phyloP scores from a whole-genome alignment of 2,888 invertebrate genomes.

The Caenorhabditis panamensis region DNA sequence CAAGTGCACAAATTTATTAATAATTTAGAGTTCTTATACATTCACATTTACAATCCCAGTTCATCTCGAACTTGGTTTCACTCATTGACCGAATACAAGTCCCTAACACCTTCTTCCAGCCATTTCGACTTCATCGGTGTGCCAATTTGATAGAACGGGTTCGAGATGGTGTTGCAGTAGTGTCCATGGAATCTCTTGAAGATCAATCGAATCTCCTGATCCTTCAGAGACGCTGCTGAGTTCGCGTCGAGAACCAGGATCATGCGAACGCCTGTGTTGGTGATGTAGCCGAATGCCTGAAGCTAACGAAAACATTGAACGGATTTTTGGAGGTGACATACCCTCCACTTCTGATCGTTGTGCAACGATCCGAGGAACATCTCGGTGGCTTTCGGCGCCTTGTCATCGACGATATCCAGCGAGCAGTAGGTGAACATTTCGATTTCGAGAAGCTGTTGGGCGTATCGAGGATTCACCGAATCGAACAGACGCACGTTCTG shows the following conservation, averaged over 20 bases:
- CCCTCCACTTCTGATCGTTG: conserved; percentile 72
- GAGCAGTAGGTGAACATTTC: conserved; percentile 76
- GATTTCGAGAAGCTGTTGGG: conserved; percentile 66
- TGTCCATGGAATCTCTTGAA: conserved; percentile 92
- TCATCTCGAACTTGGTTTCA: conserved; percentile 16
- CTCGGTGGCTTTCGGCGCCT: conserved; percentile 67
- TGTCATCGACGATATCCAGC: conserved; percentile 78
- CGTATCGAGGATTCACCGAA: conserved; percentile 63
- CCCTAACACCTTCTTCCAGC: conserved; percentile 61
- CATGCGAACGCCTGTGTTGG: conserved; percentile 77
- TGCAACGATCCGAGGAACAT: conserved; percentile 72
- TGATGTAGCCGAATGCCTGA: conserved; percentile 77
- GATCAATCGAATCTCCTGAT: conserved; percentile 84
- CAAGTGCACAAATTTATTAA: too few species aligned
- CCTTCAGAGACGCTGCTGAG: conserved; percentile 61
- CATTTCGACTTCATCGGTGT: conserved; percentile 89
- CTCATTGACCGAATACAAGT: conserved; percentile 48
- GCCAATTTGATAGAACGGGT: conserved; percentile 96
- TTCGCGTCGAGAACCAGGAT: conserved; percentile 74
- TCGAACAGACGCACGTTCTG: conserved; percentile 75
- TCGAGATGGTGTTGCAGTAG: conserved; percentile 95
- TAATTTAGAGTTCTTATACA: too few species aligned
- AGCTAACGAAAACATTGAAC: conserved; percentile 21
- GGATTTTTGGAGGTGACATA: conserved; percentile 20
- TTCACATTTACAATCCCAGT: too few species aligned